phyloP scores from a whole-genome alignment of 2,113 vertebrate species.

The Ia io region DNA sequence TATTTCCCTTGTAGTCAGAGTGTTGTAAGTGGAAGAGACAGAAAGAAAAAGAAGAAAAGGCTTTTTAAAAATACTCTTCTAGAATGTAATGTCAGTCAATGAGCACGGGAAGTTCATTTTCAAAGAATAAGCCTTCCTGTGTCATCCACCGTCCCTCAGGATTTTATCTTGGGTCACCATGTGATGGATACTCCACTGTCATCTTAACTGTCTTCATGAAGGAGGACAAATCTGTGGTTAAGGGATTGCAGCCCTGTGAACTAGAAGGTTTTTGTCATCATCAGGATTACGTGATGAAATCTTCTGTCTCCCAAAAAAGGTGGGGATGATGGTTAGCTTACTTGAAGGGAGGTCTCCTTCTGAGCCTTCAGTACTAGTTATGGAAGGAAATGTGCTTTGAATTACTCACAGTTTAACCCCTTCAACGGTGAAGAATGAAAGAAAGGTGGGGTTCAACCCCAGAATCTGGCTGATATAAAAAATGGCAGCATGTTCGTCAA shows the following conservation, averaged over 20 bases:
- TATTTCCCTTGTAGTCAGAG: conserved; percentile 53
- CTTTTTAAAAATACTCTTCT: background rate
- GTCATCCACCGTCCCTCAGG: background rate
- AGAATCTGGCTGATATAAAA: background rate
- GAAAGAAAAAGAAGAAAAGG: conserved; percentile 27
- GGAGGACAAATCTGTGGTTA: conserved; percentile 6
- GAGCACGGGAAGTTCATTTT: conserved; percentile 60
- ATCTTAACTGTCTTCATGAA: background rate
- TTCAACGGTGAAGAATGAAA: background rate
- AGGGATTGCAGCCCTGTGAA: background rate
- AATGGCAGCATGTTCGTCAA: background rate
- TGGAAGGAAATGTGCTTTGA: background rate
- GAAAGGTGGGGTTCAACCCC: background rate
- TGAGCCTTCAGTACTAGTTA: background rate
- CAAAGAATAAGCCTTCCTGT: conserved; percentile 58
- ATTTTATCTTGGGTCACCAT: conserved; percentile 22
- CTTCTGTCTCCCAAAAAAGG: background rate
- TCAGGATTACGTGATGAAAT: background rate
- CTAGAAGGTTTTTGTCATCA: background rate
- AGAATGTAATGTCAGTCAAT: conserved; percentile 52
- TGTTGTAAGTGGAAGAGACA: conserved; percentile 65
- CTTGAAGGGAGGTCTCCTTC: background rate
- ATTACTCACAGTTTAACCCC: background rate
- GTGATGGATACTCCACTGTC: background rate
- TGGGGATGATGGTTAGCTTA: background rate